Base-by-base conservation (phyloP, 2,797 vertebrate genomes). In the Avahi laniger region DNA sequence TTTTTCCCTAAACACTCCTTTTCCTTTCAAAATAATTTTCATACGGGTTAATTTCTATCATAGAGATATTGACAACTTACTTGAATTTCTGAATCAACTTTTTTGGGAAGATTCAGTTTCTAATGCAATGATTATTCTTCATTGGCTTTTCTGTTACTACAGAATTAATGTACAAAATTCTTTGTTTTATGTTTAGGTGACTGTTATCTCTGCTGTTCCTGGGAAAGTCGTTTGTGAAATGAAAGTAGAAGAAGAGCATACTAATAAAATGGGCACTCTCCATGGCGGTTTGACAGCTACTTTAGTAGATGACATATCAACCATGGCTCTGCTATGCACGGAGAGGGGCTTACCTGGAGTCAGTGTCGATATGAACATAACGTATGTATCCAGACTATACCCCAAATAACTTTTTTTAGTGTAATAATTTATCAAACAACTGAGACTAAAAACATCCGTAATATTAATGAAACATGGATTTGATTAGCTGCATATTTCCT, bases 361-460 rank as follows among this genome's bases (percentile, higher is more conserved):
- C 98, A 99, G 99, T 18, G 99, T 99, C 48, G 99, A 99, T 91
- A 99, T 99, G 99, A 99, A 99, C 96, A 99, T 99, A 97, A 99
- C 99, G 99, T 99, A 98, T 96, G 99, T 98, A 93, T 65, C 61
- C 73, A 85, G 54, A 33, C 17, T 2, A 0, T 4, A 5, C 50
- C 80, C 70, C 57, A 30, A 33, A 54, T 14, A 22, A 46, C 73
- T 43, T 63, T 57, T 24, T 43, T 48, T 17, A 63, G 10, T 50
- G 28, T 61, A 35, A 20, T 61, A 81, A 28, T 24, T 86, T 48
- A 33, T 85, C 79, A 78, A 48, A 50, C 65, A 63, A 52, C 13
- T 9, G 35, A 82, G n/a, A 61, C 38, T 28, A 63, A 69, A 79
- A 26, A 63, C 33, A 41, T 67, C 46, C 41, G 0, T 65, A 48